Conservation (phyloP, 1,140 invertebrate genomes). For the Drosophila melanogaster region Release_6_plus_ISO1_MT NT_033777.3:5969001-5969500, state of each 20-base stretch:
- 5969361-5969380: slow-evolving; percentile 81
- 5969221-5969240: too few species aligned
- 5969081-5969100: too few species aligned
- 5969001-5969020: background rate
- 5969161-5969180: too few species aligned
- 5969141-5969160: too few species aligned
- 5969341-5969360: slow-evolving; percentile 64
- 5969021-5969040: background rate
- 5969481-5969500: slow-evolving; percentile 80
- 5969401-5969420: slow-evolving; percentile 34
- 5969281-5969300: slow-evolving; percentile 37
- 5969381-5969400: slow-evolving; percentile 79
- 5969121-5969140: too few species aligned
- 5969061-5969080: too few species aligned
- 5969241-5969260: too few species aligned
- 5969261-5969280: background rate
- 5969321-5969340: slow-evolving; percentile 77
- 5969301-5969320: slow-evolving; percentile 69
- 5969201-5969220: too few species aligned
- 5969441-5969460: slow-evolving; percentile 68
- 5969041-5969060: too few species aligned
- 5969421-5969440: slow-evolving; percentile 34
- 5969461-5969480: slow-evolving; percentile 38
- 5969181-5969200: too few species aligned
- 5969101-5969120: too few species aligned